Percentiles rank a stretch among this genome's conserved stretches.
phyloP scores from a whole-genome alignment of 2,797 vertebrate genomes.

The Echiichthys vipera region DNA sequence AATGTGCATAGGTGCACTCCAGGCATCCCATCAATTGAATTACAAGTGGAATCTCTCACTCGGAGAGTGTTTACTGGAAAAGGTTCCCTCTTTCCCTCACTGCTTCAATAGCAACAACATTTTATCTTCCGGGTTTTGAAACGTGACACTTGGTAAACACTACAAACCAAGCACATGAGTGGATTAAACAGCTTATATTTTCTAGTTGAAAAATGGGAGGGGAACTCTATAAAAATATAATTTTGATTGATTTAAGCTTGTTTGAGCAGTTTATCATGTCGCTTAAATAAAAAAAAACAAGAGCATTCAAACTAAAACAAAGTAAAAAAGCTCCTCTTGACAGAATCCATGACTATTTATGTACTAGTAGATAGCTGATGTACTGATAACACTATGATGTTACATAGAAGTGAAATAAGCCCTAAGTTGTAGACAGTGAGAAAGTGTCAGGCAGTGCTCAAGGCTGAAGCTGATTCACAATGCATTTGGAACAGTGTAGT shows the following conservation, averaged over 20 bases:
- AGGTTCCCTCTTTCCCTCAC: slow-evolving; percentile 42
- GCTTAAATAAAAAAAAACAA: slow-evolving; percentile 49
- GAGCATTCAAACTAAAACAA: slow-evolving; percentile 46
- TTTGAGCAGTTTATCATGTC: slow-evolving; percentile 45
- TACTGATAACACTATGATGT: slow-evolving; percentile 47
- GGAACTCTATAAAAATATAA: slow-evolving; percentile 68
- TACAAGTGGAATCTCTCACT: slow-evolving; percentile 72
- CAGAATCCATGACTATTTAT: slow-evolving; percentile 27
- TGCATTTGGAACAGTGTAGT: slow-evolving; percentile 38
- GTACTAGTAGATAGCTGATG: slow-evolving; percentile 27
- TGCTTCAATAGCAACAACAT: slow-evolving; percentile 50
- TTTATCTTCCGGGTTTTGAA: slow-evolving; percentile 54
- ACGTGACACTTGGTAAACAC: slow-evolving; percentile 65
- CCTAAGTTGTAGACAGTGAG: slow-evolving; percentile 48
- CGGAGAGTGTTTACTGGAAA: slow-evolving; percentile 76
- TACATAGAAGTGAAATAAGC: slow-evolving; percentile 48
- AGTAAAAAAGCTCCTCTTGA: slow-evolving; percentile 10
- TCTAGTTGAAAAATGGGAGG: slow-evolving; percentile 47
- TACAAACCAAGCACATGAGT: slow-evolving; percentile 44
- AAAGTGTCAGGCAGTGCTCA: slow-evolving; percentile 64
- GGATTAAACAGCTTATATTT: slow-evolving; percentile 39
- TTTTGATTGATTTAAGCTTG: slow-evolving; percentile 60
- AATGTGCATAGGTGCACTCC: slow-evolving; percentile 69
- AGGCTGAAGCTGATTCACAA: slow-evolving; percentile 55
- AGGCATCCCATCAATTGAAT: slow-evolving; percentile 74